Evolutionary conservation across 2,888 invertebrate species (phyloP).

Genomic region (Rotaria sp.): DNA sequence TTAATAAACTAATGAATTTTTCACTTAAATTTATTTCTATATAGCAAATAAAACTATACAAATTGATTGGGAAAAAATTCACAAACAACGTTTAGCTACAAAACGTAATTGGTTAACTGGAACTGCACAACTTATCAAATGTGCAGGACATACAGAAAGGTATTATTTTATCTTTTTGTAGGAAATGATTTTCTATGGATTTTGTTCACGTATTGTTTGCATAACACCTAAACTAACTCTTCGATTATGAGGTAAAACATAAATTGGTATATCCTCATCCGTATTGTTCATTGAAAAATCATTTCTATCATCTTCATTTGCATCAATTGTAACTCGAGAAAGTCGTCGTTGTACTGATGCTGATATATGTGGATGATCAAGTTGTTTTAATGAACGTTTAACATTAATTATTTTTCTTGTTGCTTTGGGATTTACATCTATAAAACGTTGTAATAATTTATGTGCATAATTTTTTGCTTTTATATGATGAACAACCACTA

Average conservation of each 20-base stretch:
- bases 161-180: slow-evolving; percentile 40
- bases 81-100: slow-evolving; percentile 46
- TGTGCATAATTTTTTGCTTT: slow-evolving; percentile 1
- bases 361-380: background rate
- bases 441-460: background rate
- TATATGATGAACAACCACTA: background rate
- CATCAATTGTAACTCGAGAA: background rate
- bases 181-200: slow-evolving; percentile 23
- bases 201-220: background rate
- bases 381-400: background rate
- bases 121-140: slow-evolving; percentile 45
- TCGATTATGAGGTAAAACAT: background rate
- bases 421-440: background rate
- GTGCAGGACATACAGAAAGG: slow-evolving; percentile 49
- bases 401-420: background rate
- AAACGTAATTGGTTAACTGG: slow-evolving; percentile 49
- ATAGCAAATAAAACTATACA: background rate
- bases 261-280: background rate
- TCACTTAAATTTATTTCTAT: background rate
- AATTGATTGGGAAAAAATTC: slow-evolving; percentile 47
- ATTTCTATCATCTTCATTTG: background rate
- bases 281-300: background rate
- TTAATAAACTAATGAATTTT: background rate
- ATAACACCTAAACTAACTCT: background rate
- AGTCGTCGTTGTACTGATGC: background rate